These are phyloP conservation scores for Pseudomyrmex sp. DNA, from an alignment of 1,140 invertebrate species.

Conservation along the genomic window DNA sequence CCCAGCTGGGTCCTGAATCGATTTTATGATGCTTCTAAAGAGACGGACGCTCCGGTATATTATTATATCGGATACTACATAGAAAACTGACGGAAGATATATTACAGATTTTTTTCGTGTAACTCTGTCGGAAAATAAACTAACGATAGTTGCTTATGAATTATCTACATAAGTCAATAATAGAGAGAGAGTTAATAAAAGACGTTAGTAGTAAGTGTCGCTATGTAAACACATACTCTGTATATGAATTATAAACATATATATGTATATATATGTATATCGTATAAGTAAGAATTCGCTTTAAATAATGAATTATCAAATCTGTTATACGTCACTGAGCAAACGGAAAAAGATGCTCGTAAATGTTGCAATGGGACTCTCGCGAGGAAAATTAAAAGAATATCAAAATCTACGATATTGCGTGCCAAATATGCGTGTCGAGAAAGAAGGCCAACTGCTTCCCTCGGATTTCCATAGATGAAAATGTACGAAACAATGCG, in stretches of 20 bases:
- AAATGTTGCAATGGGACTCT: not conserved
- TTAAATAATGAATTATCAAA: slow-evolving; percentile 14
- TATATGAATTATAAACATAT: slow-evolving; percentile 22
- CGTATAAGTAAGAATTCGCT: slow-evolving; percentile 4
- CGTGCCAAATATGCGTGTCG: not conserved
- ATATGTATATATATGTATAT: not conserved
- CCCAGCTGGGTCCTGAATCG: slow-evolving; percentile 10
- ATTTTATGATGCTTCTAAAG: slow-evolving; percentile 21
- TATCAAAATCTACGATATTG: not conserved
- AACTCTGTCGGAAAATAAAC: not conserved
- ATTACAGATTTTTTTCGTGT: not conserved
- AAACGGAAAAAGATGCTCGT: not conserved
- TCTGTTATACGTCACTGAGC: not conserved
- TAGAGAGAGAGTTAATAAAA: slow-evolving; percentile 36
- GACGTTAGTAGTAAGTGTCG: slow-evolving; percentile 13
- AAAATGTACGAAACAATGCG: slow-evolving; percentile 57
- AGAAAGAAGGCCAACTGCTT: slow-evolving; percentile 23
- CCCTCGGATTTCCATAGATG: slow-evolving; percentile 2
- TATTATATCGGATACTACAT: not conserved
- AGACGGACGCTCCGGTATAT: not conserved
- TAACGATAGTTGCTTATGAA: slow-evolving; percentile 6
- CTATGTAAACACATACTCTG: not conserved
- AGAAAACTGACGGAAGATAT: slow-evolving; percentile 18
- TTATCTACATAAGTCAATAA: not conserved
- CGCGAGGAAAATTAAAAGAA: not conserved